phyloP scores from a whole-genome alignment of 1,140 invertebrate species.

The Drosophila paulistorum region DNA sequence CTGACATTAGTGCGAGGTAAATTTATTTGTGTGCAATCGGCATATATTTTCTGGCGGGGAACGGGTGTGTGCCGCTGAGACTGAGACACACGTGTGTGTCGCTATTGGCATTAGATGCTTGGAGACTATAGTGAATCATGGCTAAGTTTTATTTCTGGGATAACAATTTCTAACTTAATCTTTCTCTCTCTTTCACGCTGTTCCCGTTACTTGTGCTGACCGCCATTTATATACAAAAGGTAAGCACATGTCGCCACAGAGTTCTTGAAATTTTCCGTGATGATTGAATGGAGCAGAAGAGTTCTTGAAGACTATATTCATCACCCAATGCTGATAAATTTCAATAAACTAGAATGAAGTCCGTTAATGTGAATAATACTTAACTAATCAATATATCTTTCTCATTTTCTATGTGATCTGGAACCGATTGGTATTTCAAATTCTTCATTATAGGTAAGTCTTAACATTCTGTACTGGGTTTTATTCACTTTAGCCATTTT shows the following conservation, averaged over 20 bases:
- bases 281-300: conserved; percentile 73
- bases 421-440: not conserved
- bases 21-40: conserved; percentile 32
- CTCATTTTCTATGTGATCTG: not conserved
- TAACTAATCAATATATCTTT: not conserved
- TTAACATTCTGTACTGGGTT: not conserved
- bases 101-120: not conserved
- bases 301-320: conserved; percentile 82
- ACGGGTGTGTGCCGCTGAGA: not conserved
- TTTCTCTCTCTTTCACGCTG: conserved; percentile 28
- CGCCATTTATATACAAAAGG: conserved; percentile 15
- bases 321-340: conserved; percentile 71
- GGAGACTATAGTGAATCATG: too few relatives aligned
- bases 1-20: conserved; percentile 55
- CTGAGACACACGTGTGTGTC: conserved; percentile 60
- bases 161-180: conserved; percentile 14
- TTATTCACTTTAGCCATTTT: not conserved
- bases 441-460: not conserved
- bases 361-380: too few relatives aligned
- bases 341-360: too few relatives aligned
- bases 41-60: not conserved
- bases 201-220: not conserved
- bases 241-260: conserved; percentile 31
- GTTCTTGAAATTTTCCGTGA: conserved; percentile 30
- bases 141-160: too few relatives aligned